Evolutionary conservation across 2,113 vertebrate species (phyloP), one percentile per base, ranked within the genome.

Genomic region (Nicator chloris): DNA sequence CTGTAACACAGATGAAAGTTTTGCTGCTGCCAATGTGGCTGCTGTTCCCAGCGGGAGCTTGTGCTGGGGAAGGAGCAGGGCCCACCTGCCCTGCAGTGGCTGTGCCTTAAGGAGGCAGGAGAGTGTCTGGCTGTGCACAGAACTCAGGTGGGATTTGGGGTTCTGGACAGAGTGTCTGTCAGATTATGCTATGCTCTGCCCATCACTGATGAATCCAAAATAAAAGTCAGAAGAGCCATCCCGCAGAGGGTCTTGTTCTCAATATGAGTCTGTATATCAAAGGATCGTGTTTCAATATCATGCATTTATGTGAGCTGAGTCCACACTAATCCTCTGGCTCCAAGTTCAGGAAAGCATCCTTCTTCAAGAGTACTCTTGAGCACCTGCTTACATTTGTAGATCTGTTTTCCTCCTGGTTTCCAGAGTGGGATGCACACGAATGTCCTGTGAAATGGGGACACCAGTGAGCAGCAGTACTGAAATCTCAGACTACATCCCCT

Each of bases 1-100:
- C 35, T 56, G 31, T 69, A 26, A 35, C 1, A 1, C 2, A 3
- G 37, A 22, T 9, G n/a, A 27, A 65, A 50, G n/a, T 59, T 81
- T 37, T 80, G 59, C 66, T 2, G 6, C 45, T 93, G 14, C 35
- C 42, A 1, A 2, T 26, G 37, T 30, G 3, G 47, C 31, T 57
- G 13, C 47, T 35, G 1, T 14, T 73, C 31, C 61, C 1, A 1
- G 28, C 0, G 0, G 81, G 51, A 44, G 16, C 51, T 42, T 23
- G 39, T 11, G 19, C 51, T 42, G 21, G 57, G 31, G 30, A 63
- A 45, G 42, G 39, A 4, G 3, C 45, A 39, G 75, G 23, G 50
- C 20, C 22, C 0, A 0, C 39, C 47, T 75, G 71, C 30, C 30
- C 50, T 56, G 30, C 2, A 0, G 12, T 21, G n/a, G 23, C 49